Evolutionary conservation across 2,888 invertebrate species (phyloP).

Genomic region (Acrocera orbiculus): DNA sequence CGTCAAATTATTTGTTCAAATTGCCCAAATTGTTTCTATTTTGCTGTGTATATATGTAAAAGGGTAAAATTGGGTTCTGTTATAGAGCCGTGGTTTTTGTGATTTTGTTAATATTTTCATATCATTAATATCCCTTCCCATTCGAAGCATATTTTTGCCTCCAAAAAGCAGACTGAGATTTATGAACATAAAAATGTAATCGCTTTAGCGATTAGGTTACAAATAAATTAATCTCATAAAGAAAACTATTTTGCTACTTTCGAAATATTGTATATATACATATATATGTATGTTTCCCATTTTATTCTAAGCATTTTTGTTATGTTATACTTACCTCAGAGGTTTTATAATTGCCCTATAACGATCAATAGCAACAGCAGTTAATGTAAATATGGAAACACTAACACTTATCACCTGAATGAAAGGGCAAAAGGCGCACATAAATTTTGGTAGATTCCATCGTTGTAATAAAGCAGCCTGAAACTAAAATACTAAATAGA

Average conservation of each 20-base stretch:
- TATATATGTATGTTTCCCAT: neutral
- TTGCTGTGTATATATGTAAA: too few relatives aligned
- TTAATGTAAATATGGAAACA: conserved; percentile 76
- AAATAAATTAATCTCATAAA: too few relatives aligned
- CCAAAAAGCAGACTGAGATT: too few relatives aligned
- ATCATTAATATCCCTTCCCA: too few relatives aligned
- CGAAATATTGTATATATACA: neutral
- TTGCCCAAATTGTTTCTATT: too few relatives aligned
- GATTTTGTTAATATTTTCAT: too few relatives aligned
- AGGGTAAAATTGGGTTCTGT: too few relatives aligned
- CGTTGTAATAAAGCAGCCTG: conserved; percentile 74
- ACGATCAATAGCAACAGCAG: conserved; percentile 72
- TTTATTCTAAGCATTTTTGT: neutral
- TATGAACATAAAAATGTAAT: too few relatives aligned
- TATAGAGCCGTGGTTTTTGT: too few relatives aligned
- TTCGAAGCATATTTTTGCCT: too few relatives aligned
- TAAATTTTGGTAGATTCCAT: conserved; percentile 70
- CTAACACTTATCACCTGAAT: conserved; percentile 72
- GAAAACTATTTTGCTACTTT: neutral
- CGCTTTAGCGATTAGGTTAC: too few relatives aligned
- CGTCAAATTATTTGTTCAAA: too few relatives aligned
- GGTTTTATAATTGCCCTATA: conserved; percentile 63
- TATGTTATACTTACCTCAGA: conserved; percentile 38
- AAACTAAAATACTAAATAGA: conserved; percentile 41
- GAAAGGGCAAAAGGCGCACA: conserved; percentile 80